A percentile compares a stretch with the other conserved stretches of the same genome.
Conservation (phyloP, 64 coral and sea anemone genomes). For the Astreopora myriophthalma region DNA sequence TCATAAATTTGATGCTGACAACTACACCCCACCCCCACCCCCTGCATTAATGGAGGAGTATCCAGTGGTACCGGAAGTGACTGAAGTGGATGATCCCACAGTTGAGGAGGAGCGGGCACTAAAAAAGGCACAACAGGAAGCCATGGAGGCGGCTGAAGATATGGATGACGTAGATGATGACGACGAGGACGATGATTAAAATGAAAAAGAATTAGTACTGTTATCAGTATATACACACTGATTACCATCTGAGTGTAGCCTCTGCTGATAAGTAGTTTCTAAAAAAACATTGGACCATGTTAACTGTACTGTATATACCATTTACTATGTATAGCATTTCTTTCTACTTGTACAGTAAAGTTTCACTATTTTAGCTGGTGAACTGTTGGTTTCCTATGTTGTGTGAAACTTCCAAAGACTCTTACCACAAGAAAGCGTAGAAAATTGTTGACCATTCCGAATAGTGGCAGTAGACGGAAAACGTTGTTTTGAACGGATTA, state of each 20-base stretch:
- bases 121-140: slow-evolving; percentile 93
- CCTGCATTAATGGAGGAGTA: slow-evolving; percentile 91
- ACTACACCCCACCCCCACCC: slow-evolving; percentile 95
- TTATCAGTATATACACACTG: neutral
- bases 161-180: slow-evolving; percentile 97
- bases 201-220: neutral
- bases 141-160: slow-evolving; percentile 91
- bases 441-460: no score
- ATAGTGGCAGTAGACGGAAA: no score
- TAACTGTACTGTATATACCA: neutral
- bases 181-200: slow-evolving; percentile 92
- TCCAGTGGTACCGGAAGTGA: slow-evolving; percentile 85
- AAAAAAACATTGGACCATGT: neutral
- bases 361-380: neutral
- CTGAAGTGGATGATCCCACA: slow-evolving; percentile 96
- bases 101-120: slow-evolving; percentile 94
- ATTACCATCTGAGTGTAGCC: neutral
- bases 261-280: no score
- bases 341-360: neutral
- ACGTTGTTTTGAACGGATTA: no score
- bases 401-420: no score
- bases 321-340: neutral
- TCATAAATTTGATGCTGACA: slow-evolving; percentile 90
- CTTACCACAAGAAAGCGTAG: no score
- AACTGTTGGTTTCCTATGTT: no score